Evolutionary conservation across 1,140 invertebrate species (phyloP).

Genomic region (Tetramorium parvispinum): DNA sequence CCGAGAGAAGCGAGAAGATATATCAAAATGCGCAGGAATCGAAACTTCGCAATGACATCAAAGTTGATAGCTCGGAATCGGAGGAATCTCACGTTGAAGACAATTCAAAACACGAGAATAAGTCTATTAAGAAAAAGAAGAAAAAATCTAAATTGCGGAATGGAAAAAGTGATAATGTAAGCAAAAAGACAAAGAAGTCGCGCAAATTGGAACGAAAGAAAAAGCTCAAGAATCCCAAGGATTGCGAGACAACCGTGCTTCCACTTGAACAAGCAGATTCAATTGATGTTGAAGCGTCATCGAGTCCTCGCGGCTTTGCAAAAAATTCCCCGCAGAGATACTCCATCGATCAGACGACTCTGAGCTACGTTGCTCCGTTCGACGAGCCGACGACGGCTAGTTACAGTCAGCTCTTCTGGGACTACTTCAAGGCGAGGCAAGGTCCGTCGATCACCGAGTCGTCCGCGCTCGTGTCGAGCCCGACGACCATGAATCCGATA

Average conservation of each 20-base stretch:
- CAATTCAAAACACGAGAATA: slow-evolving; percentile 27
- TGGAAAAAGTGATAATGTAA: neutral
- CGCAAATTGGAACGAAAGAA: neutral
- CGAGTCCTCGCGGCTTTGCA: neutral
- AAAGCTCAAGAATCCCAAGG: neutral
- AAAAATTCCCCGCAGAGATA: neutral
- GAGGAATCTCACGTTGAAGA: neutral
- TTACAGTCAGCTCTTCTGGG: slow-evolving; percentile 74
- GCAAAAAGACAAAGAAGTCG: neutral
- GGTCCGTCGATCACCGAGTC: slow-evolving; percentile 35
- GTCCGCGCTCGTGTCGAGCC: neutral
- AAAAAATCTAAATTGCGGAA: neutral
- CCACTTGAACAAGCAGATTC: neutral
- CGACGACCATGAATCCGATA: slow-evolving; percentile 35
- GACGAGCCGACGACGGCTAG: slow-evolving; percentile 56
- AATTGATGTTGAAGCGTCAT: neutral
- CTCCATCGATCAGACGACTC: neutral
- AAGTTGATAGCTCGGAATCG: neutral
- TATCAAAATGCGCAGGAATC: slow-evolving; percentile 29
- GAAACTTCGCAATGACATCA: neutral
- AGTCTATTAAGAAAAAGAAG: neutral
- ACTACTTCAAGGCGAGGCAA: slow-evolving; percentile 74
- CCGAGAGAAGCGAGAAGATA: slow-evolving; percentile 67
- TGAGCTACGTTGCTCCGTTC: neutral
- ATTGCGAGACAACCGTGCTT: neutral